phyloP scores from a whole-genome alignment of 2,888 invertebrate genomes.

The Phania funesta region DNA sequence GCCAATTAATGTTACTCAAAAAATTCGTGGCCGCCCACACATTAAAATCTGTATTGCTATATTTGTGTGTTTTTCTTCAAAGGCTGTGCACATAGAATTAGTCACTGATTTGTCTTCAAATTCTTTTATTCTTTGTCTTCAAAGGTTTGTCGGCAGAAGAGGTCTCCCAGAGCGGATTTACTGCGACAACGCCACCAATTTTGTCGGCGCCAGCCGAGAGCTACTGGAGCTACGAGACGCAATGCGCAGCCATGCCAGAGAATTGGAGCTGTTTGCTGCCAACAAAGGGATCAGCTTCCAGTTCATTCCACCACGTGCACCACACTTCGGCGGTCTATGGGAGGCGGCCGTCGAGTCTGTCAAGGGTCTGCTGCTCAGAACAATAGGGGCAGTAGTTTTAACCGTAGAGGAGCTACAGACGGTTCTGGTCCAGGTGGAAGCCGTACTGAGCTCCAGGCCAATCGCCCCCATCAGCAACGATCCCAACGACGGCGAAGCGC shows the following conservation, averaged over 20 bases:
- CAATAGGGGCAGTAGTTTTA: background rate
- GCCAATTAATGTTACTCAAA: background rate
- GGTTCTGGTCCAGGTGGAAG: background rate
- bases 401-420: background rate
- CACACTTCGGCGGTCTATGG: too few species aligned
- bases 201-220: too few species aligned
- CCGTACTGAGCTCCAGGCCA: background rate
- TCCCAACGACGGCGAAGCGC: too few species aligned
- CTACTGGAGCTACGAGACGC: background rate
- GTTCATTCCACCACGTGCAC: too few species aligned
- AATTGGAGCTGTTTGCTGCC: too few species aligned
- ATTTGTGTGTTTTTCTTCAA: background rate
- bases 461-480: background rate
- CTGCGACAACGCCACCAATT: background rate
- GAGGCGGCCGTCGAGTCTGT: too few species aligned
- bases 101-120: background rate
- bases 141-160: background rate
- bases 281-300: too few species aligned
- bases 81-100: background rate
- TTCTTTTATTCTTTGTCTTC: background rate
- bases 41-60: too few species aligned
- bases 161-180: background rate
- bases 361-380: too few species aligned
- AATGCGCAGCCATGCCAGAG: too few species aligned
- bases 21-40: background rate